Evolutionary conservation across 2,888 invertebrate genomes (phyloP).

Genomic region (Cylindroiulus punctatus): DNA sequence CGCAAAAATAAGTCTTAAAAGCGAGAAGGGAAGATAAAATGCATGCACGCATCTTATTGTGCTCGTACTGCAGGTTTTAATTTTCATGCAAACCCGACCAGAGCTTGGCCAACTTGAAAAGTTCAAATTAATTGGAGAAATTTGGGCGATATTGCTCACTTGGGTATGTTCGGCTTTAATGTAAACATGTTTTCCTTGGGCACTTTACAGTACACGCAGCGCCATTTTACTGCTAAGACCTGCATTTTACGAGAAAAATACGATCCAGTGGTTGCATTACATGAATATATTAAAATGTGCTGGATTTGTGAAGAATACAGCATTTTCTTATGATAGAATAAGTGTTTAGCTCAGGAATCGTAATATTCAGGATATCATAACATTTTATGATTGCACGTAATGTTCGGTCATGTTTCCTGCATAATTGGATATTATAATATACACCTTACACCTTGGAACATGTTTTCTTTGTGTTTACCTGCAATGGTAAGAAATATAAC

Average conservation of each 20-base stretch:
- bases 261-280: not conserved
- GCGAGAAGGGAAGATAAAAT: conserved; percentile 27
- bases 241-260: conserved; percentile 34
- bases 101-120: not conserved
- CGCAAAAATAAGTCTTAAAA: conserved; percentile 45
- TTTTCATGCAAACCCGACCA: not conserved
- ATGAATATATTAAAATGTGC: conserved; percentile 19
- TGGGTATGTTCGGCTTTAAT: conserved; percentile 37
- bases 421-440: not conserved
- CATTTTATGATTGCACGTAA: not conserved
- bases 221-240: not conserved
- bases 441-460: not conserved
- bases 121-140: conserved; percentile 42
- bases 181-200: not conserved
- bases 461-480: no score
- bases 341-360: not conserved
- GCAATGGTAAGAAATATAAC: no score
- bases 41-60: not conserved
- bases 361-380: not conserved
- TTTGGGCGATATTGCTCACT: conserved; percentile 18
- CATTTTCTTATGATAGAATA: not conserved
- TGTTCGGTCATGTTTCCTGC: not conserved
- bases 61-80: not conserved
- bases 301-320: not conserved
- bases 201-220: not conserved